Evolutionary conservation across 2,113 vertebrate species (phyloP), one percentile per base, ranked within the genome.

Genomic region (Chunga burmeisteri): DNA sequence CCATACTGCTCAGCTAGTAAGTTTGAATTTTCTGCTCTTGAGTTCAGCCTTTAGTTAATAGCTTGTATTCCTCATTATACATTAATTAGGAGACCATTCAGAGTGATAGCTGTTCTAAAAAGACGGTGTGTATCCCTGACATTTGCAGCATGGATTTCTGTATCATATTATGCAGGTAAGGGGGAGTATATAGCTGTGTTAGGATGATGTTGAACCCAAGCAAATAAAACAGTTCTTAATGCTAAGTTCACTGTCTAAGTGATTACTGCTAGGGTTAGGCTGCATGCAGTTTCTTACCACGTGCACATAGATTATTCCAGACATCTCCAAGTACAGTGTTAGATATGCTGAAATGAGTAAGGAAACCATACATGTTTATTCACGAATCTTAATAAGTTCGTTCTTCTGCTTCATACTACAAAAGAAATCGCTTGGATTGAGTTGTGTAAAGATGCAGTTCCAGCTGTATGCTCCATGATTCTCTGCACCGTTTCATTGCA

Each of bases 1-100:
- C 84, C 98, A 98, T 68, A 82, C 97, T 72, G 91, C 97, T 84
- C 98, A 98, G 19, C 97, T 98, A 96, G 99, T 99, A 91, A 96
- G 97, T 96, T 66, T 84, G 84, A 62, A 21, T 47, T 95, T 73
- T 44, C 47, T 77, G n/a, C 66, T 91, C 4, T 68, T 86, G 49
- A 79, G 42, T 36, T 93, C 53, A 78, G 44, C n/a, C n/a, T 96
- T 77, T 67, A 59, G 30, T 55, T 90, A 80, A 81, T 71, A 67
- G 36, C 16, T 55, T 88, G 17, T n/a, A 36, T 90, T 93, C 19
- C 22, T 91, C 36, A 29, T 72, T 66, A 66, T 46, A n/a, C 4
- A 14, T 88, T 92, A 66, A 92, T 92, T 81, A 80, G 38, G 21
- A 49, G 20, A 86, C 6, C 59, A 63, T 88, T 93, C 23, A 44